Conservation (phyloP, 2,113 vertebrate species). For the Xiphophorus maculatus region DNA sequence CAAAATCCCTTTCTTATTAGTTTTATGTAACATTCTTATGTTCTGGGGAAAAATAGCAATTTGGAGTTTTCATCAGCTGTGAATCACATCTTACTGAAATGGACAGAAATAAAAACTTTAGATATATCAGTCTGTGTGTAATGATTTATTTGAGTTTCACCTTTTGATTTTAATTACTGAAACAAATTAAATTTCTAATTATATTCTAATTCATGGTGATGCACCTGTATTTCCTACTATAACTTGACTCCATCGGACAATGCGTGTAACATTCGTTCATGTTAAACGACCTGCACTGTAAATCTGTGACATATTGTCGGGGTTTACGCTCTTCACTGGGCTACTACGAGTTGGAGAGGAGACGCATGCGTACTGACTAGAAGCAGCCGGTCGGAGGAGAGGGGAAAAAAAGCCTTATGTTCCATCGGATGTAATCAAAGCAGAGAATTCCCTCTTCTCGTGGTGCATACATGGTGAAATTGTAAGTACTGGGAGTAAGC, state of each 20-base stretch:
- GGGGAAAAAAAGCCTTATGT: constrained; percentile 72
- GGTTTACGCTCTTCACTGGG: constrained; percentile 65
- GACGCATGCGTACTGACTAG: constrained; percentile 82
- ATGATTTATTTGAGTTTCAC: neutral
- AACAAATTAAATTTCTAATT: neutral
- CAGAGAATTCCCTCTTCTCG: constrained; percentile 82
- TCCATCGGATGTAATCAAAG: constrained; percentile 85
- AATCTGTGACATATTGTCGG: constrained; percentile 56
- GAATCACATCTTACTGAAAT: neutral
- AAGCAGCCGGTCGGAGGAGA: constrained; percentile 75
- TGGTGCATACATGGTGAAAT: constrained; percentile 87
- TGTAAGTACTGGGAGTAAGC: constrained; percentile 77
- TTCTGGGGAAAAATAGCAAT: too few species aligned
- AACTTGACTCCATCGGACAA: neutral
- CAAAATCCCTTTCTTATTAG: too few species aligned
- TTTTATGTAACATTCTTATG: too few species aligned
- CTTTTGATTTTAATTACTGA: neutral
- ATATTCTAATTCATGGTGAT: neutral
- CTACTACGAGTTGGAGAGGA: constrained; percentile 71
- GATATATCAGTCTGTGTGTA: neutral
- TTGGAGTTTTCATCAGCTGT: neutral
- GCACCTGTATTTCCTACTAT: neutral
- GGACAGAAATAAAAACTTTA: neutral
- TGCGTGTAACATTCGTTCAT: neutral
- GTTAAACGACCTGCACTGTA: constrained; percentile 16